phyloP scores from a whole-genome alignment of 2,888 invertebrate genomes.

The Ramazzottius varieornatus region DNA sequence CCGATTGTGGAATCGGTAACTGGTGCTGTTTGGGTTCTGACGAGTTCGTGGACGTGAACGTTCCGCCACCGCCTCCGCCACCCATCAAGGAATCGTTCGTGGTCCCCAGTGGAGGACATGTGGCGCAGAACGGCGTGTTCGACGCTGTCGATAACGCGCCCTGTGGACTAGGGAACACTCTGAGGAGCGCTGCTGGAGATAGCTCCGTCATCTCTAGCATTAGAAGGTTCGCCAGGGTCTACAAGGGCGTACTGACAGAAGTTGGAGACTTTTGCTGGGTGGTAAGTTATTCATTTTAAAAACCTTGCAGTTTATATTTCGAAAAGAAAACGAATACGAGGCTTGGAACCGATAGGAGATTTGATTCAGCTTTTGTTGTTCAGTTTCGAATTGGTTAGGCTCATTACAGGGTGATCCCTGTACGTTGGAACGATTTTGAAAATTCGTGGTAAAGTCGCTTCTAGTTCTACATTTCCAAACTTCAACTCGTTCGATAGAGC shows the following conservation, averaged over 20 bases:
- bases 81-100: no score
- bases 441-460: no score
- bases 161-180: not conserved
- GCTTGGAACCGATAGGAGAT: no score
- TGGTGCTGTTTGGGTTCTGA: not conserved
- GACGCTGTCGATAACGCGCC: not conserved
- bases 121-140: no score
- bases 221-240: not conserved
- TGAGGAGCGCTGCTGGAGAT: not conserved
- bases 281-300: not conserved
- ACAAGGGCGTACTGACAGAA: not conserved
- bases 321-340: no score
- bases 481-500: not conserved
- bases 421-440: no score
- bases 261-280: not conserved
- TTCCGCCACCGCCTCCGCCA: not conserved
- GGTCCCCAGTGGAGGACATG: no score
- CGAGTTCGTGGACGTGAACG: not conserved
- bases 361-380: no score
- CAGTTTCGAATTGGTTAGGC: no score
- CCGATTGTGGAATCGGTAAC: no score
- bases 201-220: not conserved
- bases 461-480: not conserved
- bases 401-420: no score
- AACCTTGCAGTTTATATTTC: no score